Percentiles rank a stretch among this genome's conserved stretches.
These are phyloP conservation scores for Heptranchias perlo DNA, from an alignment of 2,113 vertebrate species.

Conservation along the genomic window DNA sequence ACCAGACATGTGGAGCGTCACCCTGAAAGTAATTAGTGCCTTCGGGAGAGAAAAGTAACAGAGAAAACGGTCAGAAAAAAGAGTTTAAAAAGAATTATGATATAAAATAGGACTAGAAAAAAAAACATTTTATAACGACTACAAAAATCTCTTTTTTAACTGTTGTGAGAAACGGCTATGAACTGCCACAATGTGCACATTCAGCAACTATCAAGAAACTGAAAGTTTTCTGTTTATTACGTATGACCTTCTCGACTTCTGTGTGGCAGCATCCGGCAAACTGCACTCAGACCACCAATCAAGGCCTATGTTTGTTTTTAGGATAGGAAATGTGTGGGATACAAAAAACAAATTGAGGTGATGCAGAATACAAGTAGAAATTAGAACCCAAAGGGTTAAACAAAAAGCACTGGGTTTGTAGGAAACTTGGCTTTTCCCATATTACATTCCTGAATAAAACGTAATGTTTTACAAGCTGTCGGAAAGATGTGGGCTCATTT, in stretches of 20 bases:
- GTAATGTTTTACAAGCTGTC: background rate
- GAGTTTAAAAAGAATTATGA: background rate
- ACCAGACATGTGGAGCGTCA: no score
- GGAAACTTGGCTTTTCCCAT: background rate
- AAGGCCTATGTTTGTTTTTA: background rate
- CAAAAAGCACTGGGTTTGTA: background rate
- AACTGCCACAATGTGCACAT: background rate
- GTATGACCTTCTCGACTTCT: background rate
- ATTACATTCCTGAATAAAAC: background rate
- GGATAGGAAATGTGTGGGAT: background rate
- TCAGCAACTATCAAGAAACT: background rate
- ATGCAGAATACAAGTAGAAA: background rate
- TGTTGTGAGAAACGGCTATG: background rate
- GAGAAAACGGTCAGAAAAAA: background rate
- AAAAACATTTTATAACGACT: background rate
- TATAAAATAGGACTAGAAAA: background rate
- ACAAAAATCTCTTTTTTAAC: background rate
- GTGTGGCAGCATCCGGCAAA: background rate
- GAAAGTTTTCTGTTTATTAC: background rate
- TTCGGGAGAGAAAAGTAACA: background rate
- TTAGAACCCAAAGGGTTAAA: background rate
- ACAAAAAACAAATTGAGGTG: background rate
- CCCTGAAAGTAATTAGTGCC: background rate
- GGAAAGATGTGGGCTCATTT: background rate
- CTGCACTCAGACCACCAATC: background rate